Base-by-base conservation (phyloP, 2,113 vertebrate species). In the Nymphicus hollandicus region DNA sequence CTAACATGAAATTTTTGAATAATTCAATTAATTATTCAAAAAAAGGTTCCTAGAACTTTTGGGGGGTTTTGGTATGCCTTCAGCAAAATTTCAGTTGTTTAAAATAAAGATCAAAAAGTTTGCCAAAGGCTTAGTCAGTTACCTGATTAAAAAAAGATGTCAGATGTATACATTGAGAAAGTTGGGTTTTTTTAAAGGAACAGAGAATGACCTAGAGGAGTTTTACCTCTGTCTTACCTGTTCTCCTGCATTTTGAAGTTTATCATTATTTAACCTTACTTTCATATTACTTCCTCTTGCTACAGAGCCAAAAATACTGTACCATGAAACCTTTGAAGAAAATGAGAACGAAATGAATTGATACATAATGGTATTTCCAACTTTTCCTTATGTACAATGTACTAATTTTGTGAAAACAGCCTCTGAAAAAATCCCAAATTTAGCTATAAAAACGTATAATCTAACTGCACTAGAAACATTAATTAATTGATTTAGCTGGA, bases 291-390 rank as follows among this genome's bases (percentile, higher is more conserved):
- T 94, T 71, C 98, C 97, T 86, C 97, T 97, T 43, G 98, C 98
- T 94, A 97, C 97, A 91, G 93, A 98, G 29, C 98, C 98, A 35
- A 98, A 98, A 94, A 99, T 98, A 93, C 98, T 97, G 92, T 99
- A 99, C 99, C 99, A 99, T 10, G 97, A 97, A 88, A 99, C 99
- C 99, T 98, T 95, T 73, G 53, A 41, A 95, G 64, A 81, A 97
- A 85, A 83, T 35, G 24, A 96, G 5, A 88, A 84, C 15, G 58
- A 53, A 33, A 64, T 79, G 7, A 95, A 6, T 65, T 58, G 7
- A 31, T 33, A 58, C 37, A 91, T 18, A 52, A 23, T 55, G 50
- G 9, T 44, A 93, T 47, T 79, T 80, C 50, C 65, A 76, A 19
- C 5, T 91, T 89, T 85, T 73, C 37, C 37, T 37, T 53, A 61